Percentiles rank a stretch among this genome's conserved stretches.
Evolutionary conservation across 2,888 invertebrate species (phyloP).

Genomic region (Pyrocoelia pectoralis): DNA sequence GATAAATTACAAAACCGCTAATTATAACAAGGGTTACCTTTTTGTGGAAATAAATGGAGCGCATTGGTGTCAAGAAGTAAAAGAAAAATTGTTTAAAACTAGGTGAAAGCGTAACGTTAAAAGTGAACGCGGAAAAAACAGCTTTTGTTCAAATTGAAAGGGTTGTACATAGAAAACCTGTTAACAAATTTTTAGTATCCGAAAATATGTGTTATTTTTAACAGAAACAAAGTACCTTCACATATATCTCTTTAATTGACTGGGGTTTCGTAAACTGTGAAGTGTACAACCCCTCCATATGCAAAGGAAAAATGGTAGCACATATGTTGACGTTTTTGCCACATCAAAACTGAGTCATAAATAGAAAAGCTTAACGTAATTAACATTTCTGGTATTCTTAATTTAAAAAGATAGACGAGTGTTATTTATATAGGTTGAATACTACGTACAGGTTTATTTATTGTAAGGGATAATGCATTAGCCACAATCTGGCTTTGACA

Average conservation of each 20-base stretch:
- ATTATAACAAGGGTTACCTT: background rate
- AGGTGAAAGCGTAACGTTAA: background rate
- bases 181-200: background rate
- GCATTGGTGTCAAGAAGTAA: conserved; percentile 7
- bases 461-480: conserved; percentile 41
- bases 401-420: conserved; percentile 18
- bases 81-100: conserved; percentile 7
- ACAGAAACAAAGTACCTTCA: background rate
- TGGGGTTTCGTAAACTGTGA: too few relatives aligned
- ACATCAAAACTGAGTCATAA: background rate
- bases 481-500: conserved; percentile 41
- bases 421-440: conserved; percentile 18
- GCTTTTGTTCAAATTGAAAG: background rate
- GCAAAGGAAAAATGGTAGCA: background rate
- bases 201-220: background rate
- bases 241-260: background rate
- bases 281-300: background rate
- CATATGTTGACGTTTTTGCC: background rate
- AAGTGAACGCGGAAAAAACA: background rate
- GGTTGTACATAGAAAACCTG: background rate
- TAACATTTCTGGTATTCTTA: background rate
- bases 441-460: conserved; percentile 24
- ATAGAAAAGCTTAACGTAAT: background rate
- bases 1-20: background rate
- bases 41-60: conserved; percentile 5